A percentile compares a stretch with the other conserved stretches of the same genome.
phyloP scores from a whole-genome alignment of 1,140 invertebrate genomes.

The Drosophila yakuba region DNA sequence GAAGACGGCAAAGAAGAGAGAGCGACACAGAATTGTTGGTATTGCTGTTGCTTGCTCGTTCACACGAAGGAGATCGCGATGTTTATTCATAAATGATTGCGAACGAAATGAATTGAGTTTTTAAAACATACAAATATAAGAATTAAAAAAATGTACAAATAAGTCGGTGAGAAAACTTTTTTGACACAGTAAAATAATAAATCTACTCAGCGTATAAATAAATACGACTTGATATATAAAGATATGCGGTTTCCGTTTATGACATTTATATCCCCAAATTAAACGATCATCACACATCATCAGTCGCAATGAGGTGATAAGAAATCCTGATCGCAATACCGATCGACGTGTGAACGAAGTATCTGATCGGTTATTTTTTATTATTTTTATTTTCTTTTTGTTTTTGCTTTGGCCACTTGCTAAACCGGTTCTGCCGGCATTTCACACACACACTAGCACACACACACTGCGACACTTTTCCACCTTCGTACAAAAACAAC shows the following conservation, averaged over 20 bases:
- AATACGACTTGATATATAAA: no score
- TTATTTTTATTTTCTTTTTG: conserved; percentile 36
- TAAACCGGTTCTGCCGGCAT: conserved; percentile 80
- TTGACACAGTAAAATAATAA: no score
- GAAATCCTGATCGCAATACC: conserved; percentile 33
- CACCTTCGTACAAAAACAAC: conserved; percentile 34
- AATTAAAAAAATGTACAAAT: no score
- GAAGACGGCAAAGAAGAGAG: conserved; percentile 4
- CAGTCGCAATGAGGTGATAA: conserved; percentile 26
- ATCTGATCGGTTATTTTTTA: conserved; percentile 1
- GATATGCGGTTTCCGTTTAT: no score
- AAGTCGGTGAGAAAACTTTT: no score
- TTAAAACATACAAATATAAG: no score
- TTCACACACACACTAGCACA: conserved; percentile 42
- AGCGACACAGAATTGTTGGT: conserved; percentile 2
- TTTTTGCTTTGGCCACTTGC: conserved; percentile 70
- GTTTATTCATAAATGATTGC: neutral
- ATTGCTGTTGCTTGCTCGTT: neutral
- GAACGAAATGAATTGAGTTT: no score
- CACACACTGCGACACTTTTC: conserved; percentile 45
- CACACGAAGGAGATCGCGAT: neutral
- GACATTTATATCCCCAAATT: no score
- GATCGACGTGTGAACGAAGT: conserved; percentile 37
- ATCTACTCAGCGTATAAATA: no score
- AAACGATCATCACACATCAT: neutral